These are phyloP conservation scores for Pycnomerus fuliginosus DNA, from an alignment of 2,888 invertebrate genomes.

Conservation along the genomic window DNA sequence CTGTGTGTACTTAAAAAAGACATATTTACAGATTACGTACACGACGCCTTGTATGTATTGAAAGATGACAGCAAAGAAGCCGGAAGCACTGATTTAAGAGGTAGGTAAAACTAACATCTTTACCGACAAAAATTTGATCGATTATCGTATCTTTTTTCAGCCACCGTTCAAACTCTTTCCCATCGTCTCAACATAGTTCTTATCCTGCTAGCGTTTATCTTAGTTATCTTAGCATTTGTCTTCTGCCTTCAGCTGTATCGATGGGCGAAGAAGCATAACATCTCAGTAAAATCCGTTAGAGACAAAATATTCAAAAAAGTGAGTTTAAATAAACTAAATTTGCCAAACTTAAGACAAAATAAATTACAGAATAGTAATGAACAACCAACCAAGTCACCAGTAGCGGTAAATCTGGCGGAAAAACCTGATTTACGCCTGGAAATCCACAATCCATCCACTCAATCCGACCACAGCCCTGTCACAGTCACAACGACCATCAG, in stretches of 20 bases:
- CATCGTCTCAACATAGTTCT: conserved; percentile 41
- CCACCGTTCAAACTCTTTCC: conserved; percentile 41
- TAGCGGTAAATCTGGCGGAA: too few species aligned
- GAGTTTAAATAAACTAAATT: conserved; percentile 11
- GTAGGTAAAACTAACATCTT: conserved; percentile 32
- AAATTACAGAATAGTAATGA: conserved; percentile 6
- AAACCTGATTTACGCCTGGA: conserved; percentile 37
- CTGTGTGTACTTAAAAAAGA: too few species aligned
- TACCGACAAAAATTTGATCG: too few species aligned
- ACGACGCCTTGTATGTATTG: conserved; percentile 40
- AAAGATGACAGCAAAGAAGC: conserved; percentile 27
- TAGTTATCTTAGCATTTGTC: conserved; percentile 36
- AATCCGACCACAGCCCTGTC: conserved; percentile 47
- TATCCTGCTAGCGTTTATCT: conserved; percentile 40
- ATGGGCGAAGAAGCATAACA: conserved; percentile 48
- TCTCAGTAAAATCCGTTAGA: conserved; percentile 42
- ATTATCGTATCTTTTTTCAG: too few species aligned
- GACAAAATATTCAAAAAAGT: conserved; percentile 41
- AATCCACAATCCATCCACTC: conserved; percentile 34
- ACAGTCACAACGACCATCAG: conserved; percentile 72
- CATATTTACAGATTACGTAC: conserved; percentile 46
- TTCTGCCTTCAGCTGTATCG: conserved; percentile 40
- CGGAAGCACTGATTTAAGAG: conserved; percentile 35
- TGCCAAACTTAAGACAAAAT: too few species aligned
- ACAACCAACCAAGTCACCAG: conserved; percentile 21